Percentiles rank a stretch among this genome's conserved stretches.
Conservation (phyloP, 1,140 invertebrate genomes). For the Diuraphis noxia region DNA sequence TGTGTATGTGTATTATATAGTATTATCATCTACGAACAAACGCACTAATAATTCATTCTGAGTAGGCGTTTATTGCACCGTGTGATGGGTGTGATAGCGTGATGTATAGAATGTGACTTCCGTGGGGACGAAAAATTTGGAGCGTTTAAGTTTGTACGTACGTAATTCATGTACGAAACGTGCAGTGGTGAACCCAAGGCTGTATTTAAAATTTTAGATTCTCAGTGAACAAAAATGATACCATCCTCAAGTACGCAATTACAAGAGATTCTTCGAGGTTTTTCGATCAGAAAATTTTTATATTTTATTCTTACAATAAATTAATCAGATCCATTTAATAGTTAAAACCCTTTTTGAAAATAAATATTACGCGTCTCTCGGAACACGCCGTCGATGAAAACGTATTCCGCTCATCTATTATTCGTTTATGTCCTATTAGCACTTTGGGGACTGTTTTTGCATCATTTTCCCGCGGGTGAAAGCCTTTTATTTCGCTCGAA, state of each 20-base stretch:
- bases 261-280: not conserved
- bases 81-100: not conserved
- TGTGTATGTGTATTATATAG: not conserved
- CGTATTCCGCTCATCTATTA: not conserved
- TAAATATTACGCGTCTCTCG: not conserved
- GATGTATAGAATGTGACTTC: not conserved
- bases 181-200: not conserved
- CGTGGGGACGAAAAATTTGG: not conserved
- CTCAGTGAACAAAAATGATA: not conserved
- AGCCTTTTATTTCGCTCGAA: constrained; percentile 9
- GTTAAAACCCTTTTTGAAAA: not conserved
- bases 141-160: not conserved
- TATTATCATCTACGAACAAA: not conserved
- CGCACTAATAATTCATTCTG: not conserved
- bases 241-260: not conserved
- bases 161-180: not conserved
- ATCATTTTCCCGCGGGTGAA: not conserved
- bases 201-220: not conserved
- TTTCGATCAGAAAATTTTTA: too few relatives aligned
- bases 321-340: not conserved
- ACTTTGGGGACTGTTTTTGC: not conserved
- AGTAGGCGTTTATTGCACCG: not conserved
- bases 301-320: not conserved
- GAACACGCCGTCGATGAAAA: not conserved
- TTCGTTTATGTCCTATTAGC: not conserved